These are phyloP conservation scores for Urocynchramus pylzowi DNA, from an alignment of 2,113 vertebrate species.

Conservation along the genomic window DNA sequence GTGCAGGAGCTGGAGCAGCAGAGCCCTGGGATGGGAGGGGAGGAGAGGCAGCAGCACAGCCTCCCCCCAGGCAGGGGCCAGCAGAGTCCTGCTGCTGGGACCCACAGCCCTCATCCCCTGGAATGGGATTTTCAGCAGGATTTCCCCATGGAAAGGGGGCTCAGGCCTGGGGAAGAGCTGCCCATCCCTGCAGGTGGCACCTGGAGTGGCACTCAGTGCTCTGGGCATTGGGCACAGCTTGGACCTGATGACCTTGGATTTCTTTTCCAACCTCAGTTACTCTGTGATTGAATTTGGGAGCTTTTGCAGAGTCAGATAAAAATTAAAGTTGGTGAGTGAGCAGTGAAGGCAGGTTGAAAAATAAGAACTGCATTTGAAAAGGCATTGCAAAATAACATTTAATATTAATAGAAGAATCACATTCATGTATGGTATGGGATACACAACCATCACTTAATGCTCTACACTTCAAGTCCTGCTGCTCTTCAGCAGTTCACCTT, in stretches of 20 bases:
- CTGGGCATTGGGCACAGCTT: rapidly evolving
- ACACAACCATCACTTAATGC: background rate
- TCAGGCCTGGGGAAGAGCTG: rapidly evolving
- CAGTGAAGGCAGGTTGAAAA: background rate
- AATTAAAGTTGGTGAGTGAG: background rate
- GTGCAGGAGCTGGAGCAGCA: rapidly evolving
- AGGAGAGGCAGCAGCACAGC: background rate
- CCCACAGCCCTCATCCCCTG: background rate
- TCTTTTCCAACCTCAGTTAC: background rate
- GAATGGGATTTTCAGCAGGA: background rate
- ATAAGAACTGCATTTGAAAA: background rate
- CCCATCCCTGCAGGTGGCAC: background rate
- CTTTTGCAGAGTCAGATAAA: background rate
- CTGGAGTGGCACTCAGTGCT: background rate
- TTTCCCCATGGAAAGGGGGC: rapidly evolving
- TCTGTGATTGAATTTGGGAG: background rate
- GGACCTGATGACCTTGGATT: background rate
- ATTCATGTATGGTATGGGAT: background rate
- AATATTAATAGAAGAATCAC: slow-evolving; percentile 45
- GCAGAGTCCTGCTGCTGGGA: background rate
- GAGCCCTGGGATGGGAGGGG: background rate
- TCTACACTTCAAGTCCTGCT: background rate
- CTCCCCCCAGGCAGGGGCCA: background rate
- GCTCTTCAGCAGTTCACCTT: background rate
- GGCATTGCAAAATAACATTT: slow-evolving; percentile 56